phyloP scores from a whole-genome alignment of 2,888 invertebrate species.

The Oscheius sp. region DNA sequence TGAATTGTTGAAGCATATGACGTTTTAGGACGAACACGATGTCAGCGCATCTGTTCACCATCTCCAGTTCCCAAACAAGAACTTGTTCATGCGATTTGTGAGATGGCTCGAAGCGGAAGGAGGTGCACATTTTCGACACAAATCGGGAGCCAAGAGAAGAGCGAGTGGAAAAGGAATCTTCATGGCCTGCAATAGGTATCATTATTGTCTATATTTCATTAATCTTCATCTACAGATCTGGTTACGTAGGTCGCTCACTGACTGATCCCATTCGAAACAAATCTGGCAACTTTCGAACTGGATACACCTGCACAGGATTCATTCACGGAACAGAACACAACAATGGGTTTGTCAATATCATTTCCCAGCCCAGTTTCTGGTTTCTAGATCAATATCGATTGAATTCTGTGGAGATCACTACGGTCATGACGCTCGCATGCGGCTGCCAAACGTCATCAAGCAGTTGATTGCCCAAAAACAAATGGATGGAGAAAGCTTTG shows the following conservation, averaged over 20 bases:
- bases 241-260: slow-evolving; percentile 39
- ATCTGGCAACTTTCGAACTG: slow-evolving; percentile 56
- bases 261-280: slow-evolving; percentile 34
- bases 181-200: slow-evolving; percentile 53
- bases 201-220: not conserved
- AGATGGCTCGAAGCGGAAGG: slow-evolving; percentile 60
- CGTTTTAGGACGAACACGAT: slow-evolving; percentile 50
- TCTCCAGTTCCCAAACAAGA: slow-evolving; percentile 44
- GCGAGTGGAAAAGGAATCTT: slow-evolving; percentile 58
- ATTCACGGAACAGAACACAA: slow-evolving; percentile 56
- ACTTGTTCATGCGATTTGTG: slow-evolving; percentile 55
- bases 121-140: slow-evolving; percentile 61
- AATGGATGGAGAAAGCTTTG: slow-evolving; percentile 39
- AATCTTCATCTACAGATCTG: slow-evolving; percentile 39
- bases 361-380: not conserved
- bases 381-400: slow-evolving; percentile 47
- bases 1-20: not conserved
- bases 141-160: slow-evolving; percentile 57
- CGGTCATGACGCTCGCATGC: slow-evolving; percentile 60
- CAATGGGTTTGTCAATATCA: slow-evolving; percentile 48
- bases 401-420: slow-evolving; percentile 62
- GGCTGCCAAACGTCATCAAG: slow-evolving; percentile 56
- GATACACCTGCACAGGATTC: slow-evolving; percentile 59
- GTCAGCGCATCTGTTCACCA: slow-evolving; percentile 49
- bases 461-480: slow-evolving; percentile 57